A percentile compares a stretch with the other conserved stretches of the same genome.
These are phyloP conservation scores for Harmothoe impar DNA, from an alignment of 2,888 invertebrate species.

Conservation along the genomic window DNA sequence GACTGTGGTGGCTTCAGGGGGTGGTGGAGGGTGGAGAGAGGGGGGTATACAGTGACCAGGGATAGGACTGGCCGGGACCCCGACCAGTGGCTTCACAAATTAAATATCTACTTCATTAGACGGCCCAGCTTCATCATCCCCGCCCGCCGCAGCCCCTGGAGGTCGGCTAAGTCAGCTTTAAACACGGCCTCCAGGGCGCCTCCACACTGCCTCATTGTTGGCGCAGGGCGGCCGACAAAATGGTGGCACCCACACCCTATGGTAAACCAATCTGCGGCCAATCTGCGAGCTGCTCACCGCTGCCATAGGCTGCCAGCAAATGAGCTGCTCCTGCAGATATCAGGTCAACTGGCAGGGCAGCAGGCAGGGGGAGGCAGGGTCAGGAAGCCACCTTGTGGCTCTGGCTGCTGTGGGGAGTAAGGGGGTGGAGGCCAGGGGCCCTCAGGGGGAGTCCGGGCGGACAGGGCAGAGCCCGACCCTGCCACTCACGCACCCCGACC, in stretches of 20 bases:
- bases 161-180: slow-evolving; percentile 48
- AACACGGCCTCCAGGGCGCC: slow-evolving; percentile 10
- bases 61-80: not conserved
- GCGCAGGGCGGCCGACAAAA: not conserved
- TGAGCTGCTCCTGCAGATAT: slow-evolving; percentile 26
- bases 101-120: slow-evolving; percentile 55
- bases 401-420: not conserved
- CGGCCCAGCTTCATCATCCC: slow-evolving; percentile 29
- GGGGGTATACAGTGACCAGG: not conserved
- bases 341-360: slow-evolving; percentile 49
- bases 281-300: slow-evolving; percentile 21
- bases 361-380: not conserved
- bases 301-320: slow-evolving; percentile 34
- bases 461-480: slow-evolving; percentile 3
- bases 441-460: slow-evolving; percentile 5
- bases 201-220: not conserved
- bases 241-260: not conserved
- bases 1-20: not conserved
- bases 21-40: slow-evolving; percentile 12
- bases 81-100: slow-evolving; percentile 45
- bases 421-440: not conserved
- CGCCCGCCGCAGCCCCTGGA: not conserved
- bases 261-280: slow-evolving; percentile 60
- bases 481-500: not conserved
- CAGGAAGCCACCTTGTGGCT: slow-evolving; percentile 47